Evolutionary conservation across 2,113 vertebrate genomes (phyloP).

Genomic region (Callopanchax toddi): DNA sequence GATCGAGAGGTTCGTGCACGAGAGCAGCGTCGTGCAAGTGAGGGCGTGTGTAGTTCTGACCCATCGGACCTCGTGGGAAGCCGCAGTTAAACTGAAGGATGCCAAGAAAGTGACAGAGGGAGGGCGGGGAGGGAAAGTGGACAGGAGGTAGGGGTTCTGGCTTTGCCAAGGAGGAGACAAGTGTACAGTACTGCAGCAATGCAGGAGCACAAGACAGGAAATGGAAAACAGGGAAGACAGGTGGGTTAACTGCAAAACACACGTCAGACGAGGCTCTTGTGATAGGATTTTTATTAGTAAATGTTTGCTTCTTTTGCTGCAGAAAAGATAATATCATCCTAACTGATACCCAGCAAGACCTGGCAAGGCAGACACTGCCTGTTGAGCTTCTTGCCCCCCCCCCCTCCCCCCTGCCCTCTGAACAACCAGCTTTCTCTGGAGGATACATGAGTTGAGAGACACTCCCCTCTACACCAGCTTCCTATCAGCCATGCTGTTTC

Average conservation of each 20-base stretch:
- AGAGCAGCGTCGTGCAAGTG: constrained; percentile 11
- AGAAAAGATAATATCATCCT: not conserved
- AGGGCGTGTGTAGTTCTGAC: constrained; percentile 36
- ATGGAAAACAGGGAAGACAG: not conserved
- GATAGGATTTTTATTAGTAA: constrained; percentile 21
- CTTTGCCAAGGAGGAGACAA: constrained; percentile 41
- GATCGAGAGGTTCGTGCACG: constrained; percentile 34
- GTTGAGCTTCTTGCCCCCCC: constrained; percentile 21
- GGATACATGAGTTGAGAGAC: constrained; percentile 15
- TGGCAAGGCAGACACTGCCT: constrained; percentile 50
- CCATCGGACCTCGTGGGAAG: constrained; percentile 46
- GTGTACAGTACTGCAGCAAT: constrained; percentile 63
- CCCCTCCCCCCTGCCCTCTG: constrained; percentile 30
- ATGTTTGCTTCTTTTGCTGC: constrained; percentile 6
- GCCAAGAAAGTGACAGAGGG: constrained; percentile 40
- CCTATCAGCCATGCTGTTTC: constrained; percentile 12
- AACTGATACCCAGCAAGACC: constrained; percentile 29
- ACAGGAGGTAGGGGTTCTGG: constrained; percentile 5
- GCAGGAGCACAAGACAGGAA: constrained; percentile 33
- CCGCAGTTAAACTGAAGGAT: constrained; percentile 65
- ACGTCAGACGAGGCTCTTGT: not conserved
- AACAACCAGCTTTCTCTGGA: constrained; percentile 64
- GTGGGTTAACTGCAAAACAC: constrained; percentile 13
- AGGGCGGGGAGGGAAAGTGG: not conserved
- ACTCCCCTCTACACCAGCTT: constrained; percentile 9